Conservation (phyloP, 2,113 vertebrate genomes). For the Alligator sinensis region DNA sequence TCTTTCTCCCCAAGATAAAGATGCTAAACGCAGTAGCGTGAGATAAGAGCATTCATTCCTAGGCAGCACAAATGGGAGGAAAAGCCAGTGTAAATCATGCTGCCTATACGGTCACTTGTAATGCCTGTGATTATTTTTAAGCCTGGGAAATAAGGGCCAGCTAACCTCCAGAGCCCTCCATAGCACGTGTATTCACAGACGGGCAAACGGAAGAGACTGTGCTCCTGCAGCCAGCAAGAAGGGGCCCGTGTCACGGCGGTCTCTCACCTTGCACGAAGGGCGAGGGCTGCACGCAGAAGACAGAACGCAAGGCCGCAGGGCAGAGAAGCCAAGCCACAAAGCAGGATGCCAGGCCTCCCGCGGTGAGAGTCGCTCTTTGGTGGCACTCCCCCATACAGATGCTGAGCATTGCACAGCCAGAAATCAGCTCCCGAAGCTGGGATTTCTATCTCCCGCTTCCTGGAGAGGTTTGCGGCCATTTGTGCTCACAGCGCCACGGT, state of each 20-base stretch:
- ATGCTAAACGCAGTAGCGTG: background rate
- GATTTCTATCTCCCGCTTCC: background rate
- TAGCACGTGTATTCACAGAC: background rate
- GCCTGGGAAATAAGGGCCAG: constrained; percentile 26
- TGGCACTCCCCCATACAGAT: no score
- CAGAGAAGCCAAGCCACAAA: fast-evolving
- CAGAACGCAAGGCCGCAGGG: background rate
- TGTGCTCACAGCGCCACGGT: fast-evolving
- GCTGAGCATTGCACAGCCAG: background rate
- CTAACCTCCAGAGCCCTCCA: constrained; percentile 8
- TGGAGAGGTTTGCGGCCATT: background rate
- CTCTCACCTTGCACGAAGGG: background rate
- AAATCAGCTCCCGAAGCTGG: constrained; percentile 8
- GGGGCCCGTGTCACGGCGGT: fast-evolving
- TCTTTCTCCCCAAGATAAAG: background rate
- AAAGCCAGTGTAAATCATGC: constrained; percentile 17
- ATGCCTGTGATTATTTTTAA: constrained; percentile 57
- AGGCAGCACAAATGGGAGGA: background rate
- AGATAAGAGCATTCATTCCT: background rate
- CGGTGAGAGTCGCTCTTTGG: no score
- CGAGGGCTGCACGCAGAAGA: background rate
- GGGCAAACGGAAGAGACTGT: background rate
- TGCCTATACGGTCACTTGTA: constrained; percentile 21
- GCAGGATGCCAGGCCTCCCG: background rate
- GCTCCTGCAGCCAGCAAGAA: fast-evolving